phyloP scores from a whole-genome alignment of 2,888 invertebrate genomes.

The Xylota segnis region DNA sequence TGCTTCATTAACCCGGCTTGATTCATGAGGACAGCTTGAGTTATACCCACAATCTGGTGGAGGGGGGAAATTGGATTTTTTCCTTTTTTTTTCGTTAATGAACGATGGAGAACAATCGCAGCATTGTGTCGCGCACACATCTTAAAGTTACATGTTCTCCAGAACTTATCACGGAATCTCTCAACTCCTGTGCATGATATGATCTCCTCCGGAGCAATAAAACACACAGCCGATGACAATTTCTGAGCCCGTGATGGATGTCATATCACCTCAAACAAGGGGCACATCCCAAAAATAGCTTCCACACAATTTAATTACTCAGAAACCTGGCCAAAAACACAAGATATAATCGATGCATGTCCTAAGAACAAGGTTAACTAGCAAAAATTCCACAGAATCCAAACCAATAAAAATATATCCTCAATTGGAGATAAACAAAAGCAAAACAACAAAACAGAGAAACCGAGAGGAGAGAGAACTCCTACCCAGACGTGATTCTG shows the following conservation, averaged over 20 bases:
- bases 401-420: slow-evolving; percentile 75
- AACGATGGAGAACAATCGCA: slow-evolving; percentile 45
- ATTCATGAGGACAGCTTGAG: slow-evolving; percentile 55
- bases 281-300: slow-evolving; percentile 73
- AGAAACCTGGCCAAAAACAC: slow-evolving; percentile 68
- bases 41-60: slow-evolving; percentile 31
- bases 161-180: slow-evolving; percentile 54
- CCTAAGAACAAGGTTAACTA: slow-evolving; percentile 75
- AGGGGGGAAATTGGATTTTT: too few relatives aligned
- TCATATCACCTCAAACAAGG: slow-evolving; percentile 72
- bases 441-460: slow-evolving; percentile 22
- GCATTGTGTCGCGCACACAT: slow-evolving; percentile 37
- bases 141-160: slow-evolving; percentile 67
- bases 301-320: slow-evolving; percentile 74
- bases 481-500: slow-evolving; percentile 37
- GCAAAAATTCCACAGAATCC: slow-evolving; percentile 69
- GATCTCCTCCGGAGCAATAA: slow-evolving; percentile 56
- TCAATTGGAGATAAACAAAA: slow-evolving; percentile 64
- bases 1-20: slow-evolving; percentile 49
- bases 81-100: background rate
- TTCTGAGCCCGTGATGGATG: slow-evolving; percentile 64
- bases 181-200: slow-evolving; percentile 67
- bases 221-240: slow-evolving; percentile 72
- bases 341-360: slow-evolving; percentile 74
- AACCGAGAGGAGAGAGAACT: slow-evolving; percentile 32